Base-by-base conservation (phyloP, 2,113 vertebrate species). In the Paedocypris sp. region DNA sequence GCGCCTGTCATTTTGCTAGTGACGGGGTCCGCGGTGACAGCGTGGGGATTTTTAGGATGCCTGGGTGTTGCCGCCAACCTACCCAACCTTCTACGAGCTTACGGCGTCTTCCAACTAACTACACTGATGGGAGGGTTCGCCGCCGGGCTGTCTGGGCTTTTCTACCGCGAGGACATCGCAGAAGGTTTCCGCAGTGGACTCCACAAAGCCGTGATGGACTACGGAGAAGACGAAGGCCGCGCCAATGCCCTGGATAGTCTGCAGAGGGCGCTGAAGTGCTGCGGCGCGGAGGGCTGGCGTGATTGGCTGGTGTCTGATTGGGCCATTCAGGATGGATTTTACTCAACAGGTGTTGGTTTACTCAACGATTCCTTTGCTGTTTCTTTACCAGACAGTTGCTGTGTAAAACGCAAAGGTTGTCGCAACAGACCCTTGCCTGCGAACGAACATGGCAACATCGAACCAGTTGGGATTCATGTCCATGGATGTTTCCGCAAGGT, bases 21-120 rank as follows among this genome's bases (percentile, higher is more conserved):
- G 42, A 87, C 86, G 0, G 91, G 91, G 1, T 73, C 80, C 0
- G 77, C 84, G 0, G 73, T 91, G 66, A 85, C 90, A 1, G 42
- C 88, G 36, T 93, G 90, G 91, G 89, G 88, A 49, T 91, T 92
- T 69, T 73, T 94, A 49, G 91, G 90, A 3, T 91, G 90, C 26
- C 82, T 91, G 6, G 83, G 91, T 0, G 87, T 88, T 0, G 89
- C 89, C 36, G 87, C 85, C 1, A 90, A 90, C 68, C 82, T 91
- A 25, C 85, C 81, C 12, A 80, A 80, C 0, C 81, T 94, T 2
- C 81, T 93, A 9, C 78, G 85, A 3, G 84, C 82, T 12, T 94
- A 91, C 3, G 76, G 86, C 1, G 64, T 81, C 51, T 89, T 94
- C 51, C 89, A 92, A 70, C 59, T 84, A 0, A 80, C 63, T 0